phyloP scores from a whole-genome alignment of 2,113 vertebrate genomes.

The Hypanus sabinus region DNA sequence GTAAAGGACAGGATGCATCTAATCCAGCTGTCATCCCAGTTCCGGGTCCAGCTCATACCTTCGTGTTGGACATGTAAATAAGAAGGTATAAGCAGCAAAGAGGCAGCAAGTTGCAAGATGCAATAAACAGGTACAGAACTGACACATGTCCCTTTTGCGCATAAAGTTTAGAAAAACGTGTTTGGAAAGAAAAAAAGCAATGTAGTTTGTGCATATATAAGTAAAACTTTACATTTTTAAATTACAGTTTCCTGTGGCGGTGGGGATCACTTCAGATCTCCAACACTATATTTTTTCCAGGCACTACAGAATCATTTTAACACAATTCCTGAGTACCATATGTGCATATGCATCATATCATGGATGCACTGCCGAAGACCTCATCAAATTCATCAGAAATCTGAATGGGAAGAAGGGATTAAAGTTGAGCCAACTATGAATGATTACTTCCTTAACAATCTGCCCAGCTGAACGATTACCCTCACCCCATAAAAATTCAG shows the following conservation, averaged over 20 bases:
- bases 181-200: background rate
- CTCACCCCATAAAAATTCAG: background rate
- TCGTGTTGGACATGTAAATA: background rate
- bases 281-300: background rate
- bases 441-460: background rate
- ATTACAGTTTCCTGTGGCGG: background rate
- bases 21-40: background rate
- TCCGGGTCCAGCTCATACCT: background rate
- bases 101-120: background rate
- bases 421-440: background rate
- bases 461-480: background rate
- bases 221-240: background rate
- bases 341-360: slow-evolving; percentile 1
- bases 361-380: background rate
- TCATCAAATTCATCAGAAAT: background rate
- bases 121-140: background rate
- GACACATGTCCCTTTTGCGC: background rate
- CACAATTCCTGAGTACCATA: background rate
- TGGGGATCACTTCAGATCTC: background rate
- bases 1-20: background rate
- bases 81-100: background rate
- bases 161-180: background rate
- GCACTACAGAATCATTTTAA: background rate
- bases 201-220: background rate
- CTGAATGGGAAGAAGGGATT: background rate